A percentile compares a stretch with the other conserved stretches of the same genome.
phyloP scores from a whole-genome alignment of 2,113 vertebrate genomes.

The Plecturocebus donacophilus region DNA sequence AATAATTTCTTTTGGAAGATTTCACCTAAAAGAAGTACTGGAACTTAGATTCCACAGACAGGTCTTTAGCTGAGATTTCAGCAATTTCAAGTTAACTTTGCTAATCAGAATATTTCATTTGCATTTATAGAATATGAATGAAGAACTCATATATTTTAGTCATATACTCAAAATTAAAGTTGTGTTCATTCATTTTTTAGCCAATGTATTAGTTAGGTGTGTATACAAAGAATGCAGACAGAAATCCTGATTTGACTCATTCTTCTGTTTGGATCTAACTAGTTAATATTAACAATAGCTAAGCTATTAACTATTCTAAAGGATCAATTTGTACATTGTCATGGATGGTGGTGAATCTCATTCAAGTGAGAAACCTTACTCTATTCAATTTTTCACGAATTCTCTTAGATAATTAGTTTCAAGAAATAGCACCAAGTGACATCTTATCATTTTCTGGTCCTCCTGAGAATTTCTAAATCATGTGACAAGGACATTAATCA shows the following conservation, averaged over 20 bases:
- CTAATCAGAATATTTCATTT: background rate
- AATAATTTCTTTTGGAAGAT: background rate
- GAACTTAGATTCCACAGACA: background rate
- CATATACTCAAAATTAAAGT: background rate
- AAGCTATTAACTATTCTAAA: conserved; percentile 64
- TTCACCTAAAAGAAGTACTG: background rate
- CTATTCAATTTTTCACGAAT: conserved; percentile 47
- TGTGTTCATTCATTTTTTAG: conserved; percentile 11
- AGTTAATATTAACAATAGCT: conserved; percentile 45
- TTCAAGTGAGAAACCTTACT: conserved; percentile 22
- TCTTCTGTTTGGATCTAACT: background rate
- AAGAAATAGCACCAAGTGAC: background rate
- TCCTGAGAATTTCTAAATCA: background rate
- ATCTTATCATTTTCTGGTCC: background rate
- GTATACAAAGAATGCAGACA: background rate
- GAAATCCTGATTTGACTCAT: background rate
- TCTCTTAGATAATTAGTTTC: conserved; percentile 58
- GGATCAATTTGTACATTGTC: conserved; percentile 42
- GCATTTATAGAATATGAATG: background rate
- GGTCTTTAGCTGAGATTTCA: background rate
- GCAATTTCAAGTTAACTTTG: background rate
- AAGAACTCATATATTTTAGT: background rate
- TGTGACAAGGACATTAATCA: background rate
- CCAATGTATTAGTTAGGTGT: background rate
- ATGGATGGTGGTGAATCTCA: conserved; percentile 40